These are phyloP conservation scores for Aleadryas rufinucha DNA, from an alignment of 2,113 vertebrate genomes.

Conservation along the genomic window DNA sequence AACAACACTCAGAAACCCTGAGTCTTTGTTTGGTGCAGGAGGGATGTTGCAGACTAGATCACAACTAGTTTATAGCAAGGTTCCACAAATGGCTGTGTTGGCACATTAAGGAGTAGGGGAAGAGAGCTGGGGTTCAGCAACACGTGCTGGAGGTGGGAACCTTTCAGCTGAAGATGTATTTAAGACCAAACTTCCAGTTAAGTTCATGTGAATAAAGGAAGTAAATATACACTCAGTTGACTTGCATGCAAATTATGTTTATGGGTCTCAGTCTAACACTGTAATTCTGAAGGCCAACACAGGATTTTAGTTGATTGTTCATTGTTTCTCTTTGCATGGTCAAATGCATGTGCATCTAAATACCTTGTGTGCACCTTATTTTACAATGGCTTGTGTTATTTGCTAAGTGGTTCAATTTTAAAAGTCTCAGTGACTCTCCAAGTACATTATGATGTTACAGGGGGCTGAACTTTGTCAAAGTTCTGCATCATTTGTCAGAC, in stretches of 20 bases:
- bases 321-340: not conserved
- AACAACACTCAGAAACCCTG: not conserved
- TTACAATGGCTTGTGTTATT: not conserved
- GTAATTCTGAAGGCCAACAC: not conserved
- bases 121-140: not conserved
- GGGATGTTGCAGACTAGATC: not conserved
- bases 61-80: not conserved
- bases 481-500: not conserved
- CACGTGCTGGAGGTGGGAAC: not conserved
- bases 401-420: not conserved
- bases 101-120: not conserved
- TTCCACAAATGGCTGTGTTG: not conserved
- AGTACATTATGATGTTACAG: not conserved
- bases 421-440: not conserved
- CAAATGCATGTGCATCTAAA: not conserved
- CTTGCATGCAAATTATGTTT: not conserved
- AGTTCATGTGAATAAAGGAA: not conserved
- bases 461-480: not conserved
- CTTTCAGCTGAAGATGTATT: not conserved
- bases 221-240: not conserved
- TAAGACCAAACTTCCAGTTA: not conserved
- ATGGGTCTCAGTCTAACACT: not conserved
- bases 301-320: not conserved
- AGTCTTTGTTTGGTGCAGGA: accelerated
- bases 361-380: not conserved